Conservation (phyloP, 2,797 vertebrate genomes). For the Peromyscus melanophrys region DNA sequence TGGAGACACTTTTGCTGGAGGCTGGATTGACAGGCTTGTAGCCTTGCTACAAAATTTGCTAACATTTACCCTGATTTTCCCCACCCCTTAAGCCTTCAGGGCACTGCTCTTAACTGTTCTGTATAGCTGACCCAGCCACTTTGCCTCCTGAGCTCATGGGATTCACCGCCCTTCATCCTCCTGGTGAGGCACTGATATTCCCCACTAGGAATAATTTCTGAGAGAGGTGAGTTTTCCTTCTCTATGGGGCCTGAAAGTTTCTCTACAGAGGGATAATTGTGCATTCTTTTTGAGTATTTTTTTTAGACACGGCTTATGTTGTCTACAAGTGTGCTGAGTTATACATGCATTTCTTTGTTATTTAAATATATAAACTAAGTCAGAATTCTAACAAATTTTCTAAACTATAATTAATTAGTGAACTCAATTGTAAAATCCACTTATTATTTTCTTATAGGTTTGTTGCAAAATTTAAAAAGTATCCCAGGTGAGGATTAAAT, state of each 20-base stretch:
- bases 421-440: slow-evolving; percentile 37
- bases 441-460: neutral
- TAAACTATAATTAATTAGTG: neutral
- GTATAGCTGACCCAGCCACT: neutral
- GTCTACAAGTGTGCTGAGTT: neutral
- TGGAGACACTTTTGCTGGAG: neutral
- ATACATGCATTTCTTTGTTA: neutral
- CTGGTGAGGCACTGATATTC: neutral
- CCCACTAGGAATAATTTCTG: neutral
- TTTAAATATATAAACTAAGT: slow-evolving; percentile 50
- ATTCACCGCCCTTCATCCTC: neutral
- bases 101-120: slow-evolving; percentile 5
- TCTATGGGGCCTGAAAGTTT: neutral
- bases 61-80: slow-evolving; percentile 46
- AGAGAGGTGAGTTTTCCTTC: neutral
- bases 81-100: slow-evolving; percentile 35
- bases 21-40: slow-evolving; percentile 56
- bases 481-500: neutral
- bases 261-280: neutral
- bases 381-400: neutral
- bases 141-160: neutral
- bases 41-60: slow-evolving; percentile 51
- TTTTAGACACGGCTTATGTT: neutral
- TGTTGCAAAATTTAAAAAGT: slow-evolving; percentile 31
- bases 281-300: neutral